A percentile compares a stretch with the other conserved stretches of the same genome.
Conservation (phyloP, 2,888 invertebrate species). For the Mythimna lalbum region DNA sequence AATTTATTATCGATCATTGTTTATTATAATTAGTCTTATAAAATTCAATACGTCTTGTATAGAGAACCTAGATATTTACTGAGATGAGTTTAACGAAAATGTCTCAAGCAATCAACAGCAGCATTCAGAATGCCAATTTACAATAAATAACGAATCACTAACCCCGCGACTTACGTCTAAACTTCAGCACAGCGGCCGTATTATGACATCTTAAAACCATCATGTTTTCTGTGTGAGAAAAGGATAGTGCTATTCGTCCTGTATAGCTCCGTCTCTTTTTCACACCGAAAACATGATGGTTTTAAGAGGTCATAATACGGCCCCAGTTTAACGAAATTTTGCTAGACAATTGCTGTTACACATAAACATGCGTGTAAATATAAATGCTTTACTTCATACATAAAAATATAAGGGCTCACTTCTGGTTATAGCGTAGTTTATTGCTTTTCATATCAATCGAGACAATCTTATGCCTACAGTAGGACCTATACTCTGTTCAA, state of each 20-base stretch:
- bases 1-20: conserved; percentile 77
- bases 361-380: conserved; percentile 18
- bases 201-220: too few relatives aligned
- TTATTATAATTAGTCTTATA: conserved; percentile 86
- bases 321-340: conserved; percentile 16
- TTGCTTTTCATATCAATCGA: conserved; percentile 23
- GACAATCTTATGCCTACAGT: conserved; percentile 19
- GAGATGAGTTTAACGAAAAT: conserved; percentile 72
- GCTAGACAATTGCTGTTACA: conserved; percentile 34
- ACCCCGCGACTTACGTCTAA: conserved; percentile 55
- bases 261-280: too few relatives aligned
- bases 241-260: too few relatives aligned
- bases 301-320: too few relatives aligned
- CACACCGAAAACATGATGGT: too few relatives aligned
- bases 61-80: conserved; percentile 78
- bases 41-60: conserved; percentile 84
- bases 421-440: conserved; percentile 10
- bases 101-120: conserved; percentile 72
- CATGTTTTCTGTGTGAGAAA: too few relatives aligned
- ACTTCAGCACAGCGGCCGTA: conserved; percentile 49
- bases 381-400: conserved; percentile 48
- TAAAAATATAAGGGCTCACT: conserved; percentile 50
- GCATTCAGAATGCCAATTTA: conserved; percentile 80
- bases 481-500: too few relatives aligned
- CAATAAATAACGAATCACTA: conserved; percentile 69